A percentile compares a stretch with the other conserved stretches of the same genome.
Conservation (phyloP, 2,888 invertebrate species). For the Hoplodrina blanda region DNA sequence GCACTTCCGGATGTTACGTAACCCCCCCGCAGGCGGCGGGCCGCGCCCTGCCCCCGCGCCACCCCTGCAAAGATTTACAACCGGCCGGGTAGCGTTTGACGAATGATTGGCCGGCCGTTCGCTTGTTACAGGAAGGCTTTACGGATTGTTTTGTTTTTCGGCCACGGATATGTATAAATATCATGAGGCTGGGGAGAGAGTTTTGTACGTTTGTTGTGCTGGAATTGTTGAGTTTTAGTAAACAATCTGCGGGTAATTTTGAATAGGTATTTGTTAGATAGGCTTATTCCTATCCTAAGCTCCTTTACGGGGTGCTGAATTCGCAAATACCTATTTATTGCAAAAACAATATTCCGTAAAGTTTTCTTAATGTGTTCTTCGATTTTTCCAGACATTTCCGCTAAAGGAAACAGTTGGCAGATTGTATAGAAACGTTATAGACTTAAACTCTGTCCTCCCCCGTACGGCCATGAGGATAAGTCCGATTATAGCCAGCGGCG, state of each 20-base stretch:
- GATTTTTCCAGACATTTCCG: not conserved
- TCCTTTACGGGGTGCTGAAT: not conserved
- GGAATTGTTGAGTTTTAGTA: slow-evolving; percentile 37
- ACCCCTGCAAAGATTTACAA: slow-evolving; percentile 84
- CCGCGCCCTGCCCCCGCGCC: slow-evolving; percentile 60
- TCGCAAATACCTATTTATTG: not conserved
- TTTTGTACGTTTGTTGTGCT: slow-evolving; percentile 40
- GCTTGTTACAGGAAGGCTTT: slow-evolving; percentile 78
- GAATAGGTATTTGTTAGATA: not conserved
- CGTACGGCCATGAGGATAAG: slow-evolving; percentile 35
- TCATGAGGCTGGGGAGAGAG: slow-evolving; percentile 45
- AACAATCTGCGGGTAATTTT: slow-evolving; percentile 28
- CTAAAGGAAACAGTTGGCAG: not conserved
- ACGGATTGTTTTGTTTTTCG: slow-evolving; percentile 79
- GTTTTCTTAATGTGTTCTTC: not conserved
- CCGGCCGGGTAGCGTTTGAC: slow-evolving; percentile 84
- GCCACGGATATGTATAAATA: slow-evolving; percentile 67
- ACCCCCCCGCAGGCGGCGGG: slow-evolving; percentile 68
- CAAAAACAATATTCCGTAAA: not conserved
- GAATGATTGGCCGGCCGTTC: slow-evolving; percentile 86
- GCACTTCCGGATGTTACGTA: slow-evolving; percentile 90
- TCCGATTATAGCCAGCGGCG: slow-evolving; percentile 33
- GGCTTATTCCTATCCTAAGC: not conserved
- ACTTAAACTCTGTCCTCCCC: slow-evolving; percentile 30
- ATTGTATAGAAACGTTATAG: slow-evolving; percentile 16